Base-by-base conservation (phyloP, 2,888 invertebrate genomes). In the Gymnocheta viridis region DNA sequence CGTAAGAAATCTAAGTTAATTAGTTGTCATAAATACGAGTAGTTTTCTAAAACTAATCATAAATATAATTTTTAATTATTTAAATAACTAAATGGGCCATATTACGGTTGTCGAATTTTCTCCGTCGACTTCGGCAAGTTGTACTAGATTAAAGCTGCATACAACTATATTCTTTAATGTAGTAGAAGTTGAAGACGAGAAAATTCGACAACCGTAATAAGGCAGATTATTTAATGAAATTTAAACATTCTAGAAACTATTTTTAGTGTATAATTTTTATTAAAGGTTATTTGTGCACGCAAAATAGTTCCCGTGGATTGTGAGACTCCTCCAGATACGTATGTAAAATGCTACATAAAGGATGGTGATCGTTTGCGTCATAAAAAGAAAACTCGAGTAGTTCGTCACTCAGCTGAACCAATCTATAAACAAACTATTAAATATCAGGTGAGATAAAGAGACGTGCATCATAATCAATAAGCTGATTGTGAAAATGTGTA, bases 271-370 rank as follows among this genome's bases (percentile, higher is more conserved):
- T 44, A 3, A 27, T 10, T 51, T 38, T 69, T 7, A 24, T 82
- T 67, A 0, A 82, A 92, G 92, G 94, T 96, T 32, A 94, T 96
- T 78, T 94, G 94, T 87, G 96, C 95, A 1, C 93, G 94, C 86
- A 95, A 95, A 87, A 94, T 96, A 85, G 93, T 94, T 66, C 93
- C 93, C 24, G 94, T 94, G 76, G 95, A 95, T 88, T 94, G 94
- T 81, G 96, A 96, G 88, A 95, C 95, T 69, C 95, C 95, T 87
- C 93, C 95, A 90, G 98, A 98, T 91, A 98, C 98, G 22, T 98
- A 98, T 93, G 97, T 98, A 72, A 98, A 98, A 92, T 98, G 97
- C 86, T 98, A 98, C 91, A 93, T 98, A 82, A 95, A 97, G 80
- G 97, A 98, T 90, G 96, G 96, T 27, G 97, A 97, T 86, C 95